Evolutionary conservation across 1,140 invertebrate species (phyloP).

Genomic region (Odontomachus brunneus): DNA sequence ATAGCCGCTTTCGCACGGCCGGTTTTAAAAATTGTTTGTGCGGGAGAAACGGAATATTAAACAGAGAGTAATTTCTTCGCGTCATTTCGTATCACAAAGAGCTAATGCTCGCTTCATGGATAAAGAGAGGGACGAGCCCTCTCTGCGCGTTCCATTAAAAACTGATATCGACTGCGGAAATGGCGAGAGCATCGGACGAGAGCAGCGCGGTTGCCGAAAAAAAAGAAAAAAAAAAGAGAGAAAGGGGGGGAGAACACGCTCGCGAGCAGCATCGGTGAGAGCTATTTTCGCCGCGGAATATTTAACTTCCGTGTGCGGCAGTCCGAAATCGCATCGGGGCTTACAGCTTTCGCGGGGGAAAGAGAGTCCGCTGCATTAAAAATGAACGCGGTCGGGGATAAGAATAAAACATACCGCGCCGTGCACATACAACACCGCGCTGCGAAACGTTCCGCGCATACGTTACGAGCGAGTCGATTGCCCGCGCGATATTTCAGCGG

Average conservation of each 20-base stretch:
- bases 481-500: conserved; percentile 14
- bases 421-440: not conserved
- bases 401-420: conserved; percentile 52
- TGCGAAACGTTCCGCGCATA: conserved; percentile 46
- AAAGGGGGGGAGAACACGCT: too few species aligned
- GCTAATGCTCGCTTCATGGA: not conserved
- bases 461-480: conserved; percentile 46
- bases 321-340: conserved; percentile 47
- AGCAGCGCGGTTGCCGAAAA: conserved; percentile 10
- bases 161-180: conserved; percentile 35
- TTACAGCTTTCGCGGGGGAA: conserved; percentile 39
- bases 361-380: conserved; percentile 51
- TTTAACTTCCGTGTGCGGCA: conserved; percentile 44
- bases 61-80: conserved; percentile 28
- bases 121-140: not conserved
- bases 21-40: not conserved
- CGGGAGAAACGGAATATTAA: not conserved
- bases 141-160: conserved; percentile 34
- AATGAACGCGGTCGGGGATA: conserved; percentile 46
- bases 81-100: conserved; percentile 21
- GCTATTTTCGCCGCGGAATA: conserved; percentile 43
- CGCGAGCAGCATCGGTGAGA: not conserved
- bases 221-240: not conserved
- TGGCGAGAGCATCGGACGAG: conserved; percentile 4
- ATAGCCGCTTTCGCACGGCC: too few species aligned